Base-by-base conservation (phyloP, 2,797 vertebrate species). In the Erpetoichthys calabaricus region DNA sequence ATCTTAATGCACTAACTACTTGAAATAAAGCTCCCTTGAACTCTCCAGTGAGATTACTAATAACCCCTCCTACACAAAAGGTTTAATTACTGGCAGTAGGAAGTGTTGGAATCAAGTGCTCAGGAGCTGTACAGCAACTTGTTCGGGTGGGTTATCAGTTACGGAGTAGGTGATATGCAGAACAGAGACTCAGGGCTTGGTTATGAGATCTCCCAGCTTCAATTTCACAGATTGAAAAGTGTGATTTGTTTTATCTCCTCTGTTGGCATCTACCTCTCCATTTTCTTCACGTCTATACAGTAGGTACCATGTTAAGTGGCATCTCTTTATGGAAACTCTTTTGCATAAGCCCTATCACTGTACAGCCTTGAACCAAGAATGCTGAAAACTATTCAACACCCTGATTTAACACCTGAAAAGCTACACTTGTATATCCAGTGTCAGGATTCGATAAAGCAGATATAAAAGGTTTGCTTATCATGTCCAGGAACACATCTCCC, bases 161-260 rank as follows among this genome's bases (percentile, higher is more conserved):
- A 79, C 80, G 67, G 73, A 59, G 67, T 53, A 67, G 77, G 77
- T 75, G 74, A 44, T 45, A 56, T 65, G 63, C 62, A 63, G 63
- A 74, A 70, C 73, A 45, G 64, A 7, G 66, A 70, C 73, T 65
- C 69, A 57, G 62, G 73, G 68, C 56, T 25, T 43, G 66, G 84
- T 80, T 77, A 86, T 67, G 75, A 76, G 82, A 86, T 87, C 83
- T 79, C 71, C 58, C 5, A 66, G 73, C 70, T 84, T 78, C 64
- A 63, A 72, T 81, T 86, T 82, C 84, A 83, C 62, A 51, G 63
- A 47, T 56, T 59, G n/a, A 57, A 47, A 45, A 7, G 54, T 56
- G 43, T 47, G 41, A 42, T 56, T 44, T 51, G 2, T 50, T 42
- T 51, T 55, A 41, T 57, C 25, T 25, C 25, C 25, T 25, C 1